phyloP scores from a whole-genome alignment of 2,797 vertebrate genomes.

The Crocidura indochinensis region DNA sequence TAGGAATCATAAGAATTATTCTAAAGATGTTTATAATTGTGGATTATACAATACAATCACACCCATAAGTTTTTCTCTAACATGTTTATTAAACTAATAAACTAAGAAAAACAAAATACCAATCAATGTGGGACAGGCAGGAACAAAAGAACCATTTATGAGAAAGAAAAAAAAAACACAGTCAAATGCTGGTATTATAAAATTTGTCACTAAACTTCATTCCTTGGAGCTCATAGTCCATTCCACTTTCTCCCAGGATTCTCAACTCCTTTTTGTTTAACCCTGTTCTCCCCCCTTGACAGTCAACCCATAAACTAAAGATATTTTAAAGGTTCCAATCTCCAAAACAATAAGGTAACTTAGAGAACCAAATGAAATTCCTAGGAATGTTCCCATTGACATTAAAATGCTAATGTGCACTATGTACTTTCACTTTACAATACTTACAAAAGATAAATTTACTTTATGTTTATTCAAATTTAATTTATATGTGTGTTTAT shows the following conservation, averaged over 20 bases:
- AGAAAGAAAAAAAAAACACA: not conserved
- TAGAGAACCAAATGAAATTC: conserved; percentile 67
- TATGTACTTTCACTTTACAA: not conserved
- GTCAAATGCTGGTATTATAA: not conserved
- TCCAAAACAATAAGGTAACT: conserved; percentile 76
- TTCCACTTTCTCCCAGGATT: not conserved
- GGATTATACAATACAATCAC: not conserved
- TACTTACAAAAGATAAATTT: too few species aligned
- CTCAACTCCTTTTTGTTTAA: conserved; percentile 43
- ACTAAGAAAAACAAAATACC: not conserved
- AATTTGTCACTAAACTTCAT: not conserved
- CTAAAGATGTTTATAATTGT: conserved; percentile 36
- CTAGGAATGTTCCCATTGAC: conserved; percentile 64
- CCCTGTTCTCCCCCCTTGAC: not conserved
- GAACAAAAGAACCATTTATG: conserved; percentile 31
- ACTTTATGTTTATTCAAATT: too few species aligned
- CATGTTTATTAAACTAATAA: not conserved
- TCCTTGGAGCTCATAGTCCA: not conserved
- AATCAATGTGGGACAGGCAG: not conserved
- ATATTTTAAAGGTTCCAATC: conserved; percentile 52
- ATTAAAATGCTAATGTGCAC: conserved; percentile 36
- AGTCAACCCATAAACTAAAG: not conserved
- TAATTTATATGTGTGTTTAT: not conserved
- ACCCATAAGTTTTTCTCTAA: not conserved
- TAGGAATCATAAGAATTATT: conserved; percentile 7